Base-by-base conservation (phyloP, 2,888 invertebrate genomes). In the Drosophila ezoana region DNA sequence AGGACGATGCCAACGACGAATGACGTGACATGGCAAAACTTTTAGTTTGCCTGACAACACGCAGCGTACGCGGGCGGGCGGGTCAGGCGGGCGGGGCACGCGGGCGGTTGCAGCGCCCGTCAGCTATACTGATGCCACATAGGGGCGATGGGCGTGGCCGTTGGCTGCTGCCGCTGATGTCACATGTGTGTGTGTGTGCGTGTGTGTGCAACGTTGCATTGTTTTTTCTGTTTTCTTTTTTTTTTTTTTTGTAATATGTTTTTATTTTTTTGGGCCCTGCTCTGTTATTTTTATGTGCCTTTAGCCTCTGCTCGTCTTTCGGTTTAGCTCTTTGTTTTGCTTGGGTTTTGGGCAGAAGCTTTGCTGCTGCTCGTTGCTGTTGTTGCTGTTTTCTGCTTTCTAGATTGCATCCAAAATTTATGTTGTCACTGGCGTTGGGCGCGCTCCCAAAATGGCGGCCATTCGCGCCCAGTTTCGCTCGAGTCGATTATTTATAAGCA, bases 401-500 rank as follows among this genome's bases (percentile, higher is more conserved):
- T 68, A 81, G 84, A 81, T 81, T 89, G 86, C 87, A 89, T 88
- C 81, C 83, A 87, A 90, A 90, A 91, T 91, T 90, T 90, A 90
- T 90, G 89, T 84, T 89, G 91, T 87, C 90, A 75, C 79, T 68
- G 53, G 53, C 53, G 37, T 67, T 51, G 54, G 66, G 61, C 28
- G 52, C 38, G 32, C 45, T 37, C 65, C 57, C 80, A 82, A 82
- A 83, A 88, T 83, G 89, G 87, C 87, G 85, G 65, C 75, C 64
- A 76, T 76, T 75, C 56, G 76, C 76, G 79, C 63, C 75, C 64
- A 70, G 48, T 43, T 63, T 52, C 61, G 72, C 83, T 84, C 57
- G 65, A 79, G 86, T 87, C 85, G 88, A 87, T 85, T 85, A 88
- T 85, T 88, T 85, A 85, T 85, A 87, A 85, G 89, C 89, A 87